Conservation (phyloP, 2,113 vertebrate genomes). For the Emydura subglobosa region DNA sequence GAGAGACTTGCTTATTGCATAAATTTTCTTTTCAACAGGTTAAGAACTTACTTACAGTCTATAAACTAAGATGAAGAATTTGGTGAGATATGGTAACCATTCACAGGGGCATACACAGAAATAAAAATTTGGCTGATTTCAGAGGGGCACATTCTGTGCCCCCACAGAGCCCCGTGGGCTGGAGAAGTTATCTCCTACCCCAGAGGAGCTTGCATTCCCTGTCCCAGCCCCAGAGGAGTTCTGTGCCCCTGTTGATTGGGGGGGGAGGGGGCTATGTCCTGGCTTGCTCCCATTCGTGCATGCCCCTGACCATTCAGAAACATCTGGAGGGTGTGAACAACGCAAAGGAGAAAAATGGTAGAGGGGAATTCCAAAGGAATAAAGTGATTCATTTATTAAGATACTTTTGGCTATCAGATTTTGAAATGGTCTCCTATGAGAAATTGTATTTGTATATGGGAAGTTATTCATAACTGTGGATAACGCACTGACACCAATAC, state of each 20-base stretch:
- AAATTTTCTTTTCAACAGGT: neutral
- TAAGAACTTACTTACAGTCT: neutral
- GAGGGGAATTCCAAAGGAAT: neutral
- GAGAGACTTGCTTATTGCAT: neutral
- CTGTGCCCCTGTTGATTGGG: too few relatives aligned
- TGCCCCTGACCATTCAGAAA: neutral
- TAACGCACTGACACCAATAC: neutral
- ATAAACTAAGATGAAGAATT: neutral
- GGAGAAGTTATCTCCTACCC: too few relatives aligned
- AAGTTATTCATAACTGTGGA: neutral
- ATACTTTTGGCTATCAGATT: neutral
- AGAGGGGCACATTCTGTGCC: too few relatives aligned
- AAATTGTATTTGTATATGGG: too few relatives aligned
- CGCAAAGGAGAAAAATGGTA: neutral
- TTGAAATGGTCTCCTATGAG: neutral
- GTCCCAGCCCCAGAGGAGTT: too few relatives aligned
- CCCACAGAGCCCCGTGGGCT: too few relatives aligned
- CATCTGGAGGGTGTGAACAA: neutral
- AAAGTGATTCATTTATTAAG: neutral
- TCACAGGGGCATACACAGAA: neutral
- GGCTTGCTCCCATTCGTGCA: too few relatives aligned
- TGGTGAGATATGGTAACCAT: neutral
- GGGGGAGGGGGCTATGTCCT: too few relatives aligned
- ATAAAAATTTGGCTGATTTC: too few relatives aligned
- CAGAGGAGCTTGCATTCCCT: too few relatives aligned